phyloP scores from a whole-genome alignment of 2,888 invertebrate species.

The Harpalus rubripes region DNA sequence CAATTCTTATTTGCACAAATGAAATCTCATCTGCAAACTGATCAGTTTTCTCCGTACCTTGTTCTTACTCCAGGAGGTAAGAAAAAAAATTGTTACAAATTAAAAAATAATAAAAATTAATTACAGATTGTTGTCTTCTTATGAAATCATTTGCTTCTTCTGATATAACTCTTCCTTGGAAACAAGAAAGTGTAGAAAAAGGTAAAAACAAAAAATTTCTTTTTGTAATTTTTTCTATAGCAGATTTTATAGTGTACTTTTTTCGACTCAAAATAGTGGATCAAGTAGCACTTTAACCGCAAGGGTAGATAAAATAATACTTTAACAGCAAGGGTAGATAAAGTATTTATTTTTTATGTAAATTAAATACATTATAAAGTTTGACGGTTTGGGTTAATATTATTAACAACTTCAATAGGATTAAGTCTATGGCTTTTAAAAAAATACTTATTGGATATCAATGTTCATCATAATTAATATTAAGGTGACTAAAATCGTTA shows the following conservation, averaged over 20 bases:
- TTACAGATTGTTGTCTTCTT: constrained; percentile 62
- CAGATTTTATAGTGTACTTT: background rate
- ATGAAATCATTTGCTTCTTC: constrained; percentile 58
- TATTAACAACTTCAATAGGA: no score
- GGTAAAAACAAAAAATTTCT: background rate
- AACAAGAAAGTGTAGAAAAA: constrained; percentile 30
- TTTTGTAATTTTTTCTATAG: background rate
- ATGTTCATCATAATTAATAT: no score
- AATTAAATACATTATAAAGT: no score
- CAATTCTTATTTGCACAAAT: constrained; percentile 55
- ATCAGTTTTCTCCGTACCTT: constrained; percentile 62
- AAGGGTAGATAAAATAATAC: background rate
- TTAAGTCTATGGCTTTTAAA: no score
- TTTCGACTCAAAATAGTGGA: no score
- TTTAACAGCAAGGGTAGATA: no score
- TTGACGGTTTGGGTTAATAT: no score
- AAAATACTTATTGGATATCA: no score
- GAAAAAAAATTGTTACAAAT: background rate
- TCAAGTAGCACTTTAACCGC: no score
- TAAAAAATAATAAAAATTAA: background rate
- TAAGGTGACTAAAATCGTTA: no score
- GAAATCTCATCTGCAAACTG: constrained; percentile 50
- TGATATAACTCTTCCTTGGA: constrained; percentile 58
- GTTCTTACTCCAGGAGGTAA: constrained; percentile 57
- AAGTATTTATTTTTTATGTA: no score